Conservation (phyloP, 2,797 vertebrate genomes). For the Rhincodon typus region DNA sequence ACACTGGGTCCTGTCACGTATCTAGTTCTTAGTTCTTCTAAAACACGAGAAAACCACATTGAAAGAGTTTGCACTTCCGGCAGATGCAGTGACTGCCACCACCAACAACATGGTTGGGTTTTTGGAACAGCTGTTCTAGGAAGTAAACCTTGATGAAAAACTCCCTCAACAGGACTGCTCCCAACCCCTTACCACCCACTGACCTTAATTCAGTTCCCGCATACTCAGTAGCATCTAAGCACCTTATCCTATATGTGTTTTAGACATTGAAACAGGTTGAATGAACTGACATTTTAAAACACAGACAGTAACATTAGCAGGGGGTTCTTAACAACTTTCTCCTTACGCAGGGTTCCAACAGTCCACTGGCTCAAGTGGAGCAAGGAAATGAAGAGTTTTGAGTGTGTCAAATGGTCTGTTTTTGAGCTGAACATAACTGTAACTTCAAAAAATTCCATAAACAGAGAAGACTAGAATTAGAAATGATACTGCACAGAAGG, state of each 20-base stretch:
- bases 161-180: background rate
- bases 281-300: background rate
- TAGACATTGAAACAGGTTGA: background rate
- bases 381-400: background rate
- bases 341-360: too few species aligned
- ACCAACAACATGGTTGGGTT: background rate
- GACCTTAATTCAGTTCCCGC: background rate
- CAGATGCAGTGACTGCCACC: background rate
- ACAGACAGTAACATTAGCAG: too few species aligned
- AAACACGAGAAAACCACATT: constrained; percentile 16
- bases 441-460: background rate
- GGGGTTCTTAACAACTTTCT: too few species aligned
- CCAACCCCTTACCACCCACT: background rate
- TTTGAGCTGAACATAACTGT: background rate
- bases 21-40: background rate
- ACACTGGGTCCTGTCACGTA: background rate
- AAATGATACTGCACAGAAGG: background rate
- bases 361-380: background rate
- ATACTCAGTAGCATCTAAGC: background rate
- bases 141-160: constrained; percentile 26
- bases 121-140: constrained; percentile 15
- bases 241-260: background rate
- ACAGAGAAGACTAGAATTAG: background rate
- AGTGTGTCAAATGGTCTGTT: background rate
- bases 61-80: background rate